These are phyloP conservation scores for Knipowitschia caucasica DNA, from an alignment of 2,797 vertebrate species.

Conservation along the genomic window DNA sequence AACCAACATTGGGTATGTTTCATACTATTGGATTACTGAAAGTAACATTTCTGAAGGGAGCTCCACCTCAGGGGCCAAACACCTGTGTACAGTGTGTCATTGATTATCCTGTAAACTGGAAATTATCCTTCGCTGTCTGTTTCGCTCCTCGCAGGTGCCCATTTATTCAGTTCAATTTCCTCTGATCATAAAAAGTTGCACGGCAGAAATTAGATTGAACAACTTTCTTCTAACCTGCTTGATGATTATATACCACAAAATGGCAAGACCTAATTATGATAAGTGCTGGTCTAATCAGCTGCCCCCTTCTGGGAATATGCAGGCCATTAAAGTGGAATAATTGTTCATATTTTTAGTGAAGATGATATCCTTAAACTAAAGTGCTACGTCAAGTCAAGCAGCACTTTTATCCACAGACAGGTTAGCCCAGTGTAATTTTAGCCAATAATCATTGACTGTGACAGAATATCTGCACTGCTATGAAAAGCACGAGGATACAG, in stretches of 20 bases:
- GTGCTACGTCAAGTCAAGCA: conserved; percentile 21
- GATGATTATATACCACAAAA: conserved; percentile 39
- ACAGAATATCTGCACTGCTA: conserved; percentile 11
- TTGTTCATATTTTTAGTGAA: conserved; percentile 82
- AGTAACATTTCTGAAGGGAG: conserved; percentile 8
- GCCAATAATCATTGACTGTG: conserved; percentile 20
- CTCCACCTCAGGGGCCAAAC: conserved; percentile 12
- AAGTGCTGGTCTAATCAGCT: conserved; percentile 71
- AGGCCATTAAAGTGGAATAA: conserved; percentile 75
- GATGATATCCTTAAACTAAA: conserved; percentile 57
- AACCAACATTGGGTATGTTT: conserved; percentile 11
- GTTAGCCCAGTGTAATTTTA: conserved; percentile 12
- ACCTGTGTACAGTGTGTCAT: conserved; percentile 19
- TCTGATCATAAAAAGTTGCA: not conserved
- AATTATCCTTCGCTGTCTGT: conserved; percentile 21
- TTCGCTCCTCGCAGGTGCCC: not conserved
- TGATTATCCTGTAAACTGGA: conserved; percentile 54
- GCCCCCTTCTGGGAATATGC: conserved; percentile 67
- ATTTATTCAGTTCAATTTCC: conserved; percentile 5
- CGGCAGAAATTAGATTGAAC: not conserved
- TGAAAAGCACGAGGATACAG: conserved; percentile 3
- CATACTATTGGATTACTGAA: conserved; percentile 10
- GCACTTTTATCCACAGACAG: not conserved
- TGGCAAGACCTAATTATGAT: conserved; percentile 69
- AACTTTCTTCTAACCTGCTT: conserved; percentile 27